Percentiles rank a stretch among this genome's conserved stretches.
Evolutionary conservation across 2,888 invertebrate species (phyloP).

Genomic region (Eupithecia vulgata): DNA sequence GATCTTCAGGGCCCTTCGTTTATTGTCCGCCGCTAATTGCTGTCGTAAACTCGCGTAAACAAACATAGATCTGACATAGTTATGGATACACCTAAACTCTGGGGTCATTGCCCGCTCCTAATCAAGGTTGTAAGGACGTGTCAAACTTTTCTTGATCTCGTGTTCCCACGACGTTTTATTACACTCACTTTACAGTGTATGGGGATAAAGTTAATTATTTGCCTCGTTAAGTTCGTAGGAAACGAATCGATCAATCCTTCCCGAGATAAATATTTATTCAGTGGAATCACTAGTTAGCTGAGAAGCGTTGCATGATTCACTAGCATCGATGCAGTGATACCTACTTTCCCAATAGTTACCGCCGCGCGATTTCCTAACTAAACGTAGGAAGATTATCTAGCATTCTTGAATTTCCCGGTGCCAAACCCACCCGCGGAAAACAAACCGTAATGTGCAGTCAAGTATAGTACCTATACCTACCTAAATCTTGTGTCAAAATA

Average conservation of each 20-base stretch:
- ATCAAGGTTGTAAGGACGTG: slow-evolving; percentile 73
- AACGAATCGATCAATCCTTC: slow-evolving; percentile 59
- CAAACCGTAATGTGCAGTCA: background rate
- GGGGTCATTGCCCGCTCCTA: slow-evolving; percentile 70
- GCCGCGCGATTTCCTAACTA: slow-evolving; percentile 48
- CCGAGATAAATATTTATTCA: slow-evolving; percentile 65
- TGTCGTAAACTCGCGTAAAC: slow-evolving; percentile 53
- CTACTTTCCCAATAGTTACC: slow-evolving; percentile 52
- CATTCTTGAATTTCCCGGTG: slow-evolving; percentile 39
- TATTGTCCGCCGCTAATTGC: slow-evolving; percentile 57
- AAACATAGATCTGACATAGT: slow-evolving; percentile 53
- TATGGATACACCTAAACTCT: slow-evolving; percentile 47
- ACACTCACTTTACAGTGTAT: slow-evolving; percentile 47
- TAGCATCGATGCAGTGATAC: slow-evolving; percentile 50
- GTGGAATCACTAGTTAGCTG: slow-evolving; percentile 52
- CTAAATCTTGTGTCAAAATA: slow-evolving; percentile 10
- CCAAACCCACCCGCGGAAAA: slow-evolving; percentile 19
- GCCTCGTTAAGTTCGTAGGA: slow-evolving; percentile 54
- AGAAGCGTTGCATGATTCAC: slow-evolving; percentile 63
- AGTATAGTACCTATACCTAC: background rate
- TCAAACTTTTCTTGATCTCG: slow-evolving; percentile 55
- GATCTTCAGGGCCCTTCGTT: slow-evolving; percentile 54
- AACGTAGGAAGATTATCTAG: slow-evolving; percentile 34
- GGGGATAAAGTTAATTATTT: slow-evolving; percentile 52
- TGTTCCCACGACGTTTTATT: slow-evolving; percentile 55